Evolutionary conservation across 2,113 vertebrate species (phyloP).

Genomic region (Capricornis sumatraensis): DNA sequence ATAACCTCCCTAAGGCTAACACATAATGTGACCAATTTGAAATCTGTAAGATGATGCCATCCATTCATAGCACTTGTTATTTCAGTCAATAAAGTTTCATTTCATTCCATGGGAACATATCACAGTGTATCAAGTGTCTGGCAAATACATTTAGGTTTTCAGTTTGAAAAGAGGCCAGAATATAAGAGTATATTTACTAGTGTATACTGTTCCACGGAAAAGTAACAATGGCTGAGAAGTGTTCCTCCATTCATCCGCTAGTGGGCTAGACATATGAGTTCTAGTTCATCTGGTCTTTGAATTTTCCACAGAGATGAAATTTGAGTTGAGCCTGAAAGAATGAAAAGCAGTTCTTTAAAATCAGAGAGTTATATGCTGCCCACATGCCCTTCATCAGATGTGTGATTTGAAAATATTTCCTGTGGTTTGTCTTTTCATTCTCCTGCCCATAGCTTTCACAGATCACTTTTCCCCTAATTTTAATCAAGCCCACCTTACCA

Average conservation of each 20-base stretch:
- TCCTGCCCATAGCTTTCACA: not conserved
- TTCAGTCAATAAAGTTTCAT: not conserved
- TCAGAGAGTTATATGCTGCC: not conserved
- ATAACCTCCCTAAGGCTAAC: not conserved
- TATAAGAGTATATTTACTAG: not conserved
- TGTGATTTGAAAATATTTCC: not conserved
- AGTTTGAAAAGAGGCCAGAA: not conserved
- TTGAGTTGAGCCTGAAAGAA: not conserved
- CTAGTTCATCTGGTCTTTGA: not conserved
- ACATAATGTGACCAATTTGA: not conserved
- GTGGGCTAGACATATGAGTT: not conserved
- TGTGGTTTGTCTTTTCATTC: not conserved
- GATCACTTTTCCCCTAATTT: not conserved
- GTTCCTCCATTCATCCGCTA: not conserved
- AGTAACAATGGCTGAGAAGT: not conserved
- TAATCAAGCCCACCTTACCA: not conserved
- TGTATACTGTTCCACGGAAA: not conserved
- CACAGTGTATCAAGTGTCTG: not conserved
- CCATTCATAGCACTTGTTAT: not conserved
- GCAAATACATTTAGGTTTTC: not conserved
- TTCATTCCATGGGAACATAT: not conserved
- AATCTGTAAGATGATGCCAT: not conserved
- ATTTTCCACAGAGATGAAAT: not conserved
- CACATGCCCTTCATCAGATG: not conserved
- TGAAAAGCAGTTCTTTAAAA: not conserved